Percentiles rank a stretch among this genome's conserved stretches.
phyloP scores from a whole-genome alignment of 2,113 vertebrate genomes.

The Mus spicilegus region DNA sequence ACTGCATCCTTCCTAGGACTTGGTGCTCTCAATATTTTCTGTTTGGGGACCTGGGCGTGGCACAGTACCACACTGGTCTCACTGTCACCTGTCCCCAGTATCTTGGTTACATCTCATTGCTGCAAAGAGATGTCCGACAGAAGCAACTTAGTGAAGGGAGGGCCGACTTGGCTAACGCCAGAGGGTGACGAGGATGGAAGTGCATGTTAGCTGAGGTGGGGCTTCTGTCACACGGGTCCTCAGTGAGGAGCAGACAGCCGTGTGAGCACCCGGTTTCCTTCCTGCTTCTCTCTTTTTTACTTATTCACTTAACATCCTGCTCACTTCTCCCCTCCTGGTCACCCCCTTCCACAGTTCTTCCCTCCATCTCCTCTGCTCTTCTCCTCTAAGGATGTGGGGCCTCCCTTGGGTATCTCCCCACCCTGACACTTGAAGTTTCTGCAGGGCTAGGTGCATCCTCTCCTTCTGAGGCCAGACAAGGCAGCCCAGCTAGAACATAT shows the following conservation, averaged over 20 bases:
- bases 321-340: too few species aligned
- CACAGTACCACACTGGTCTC: neutral
- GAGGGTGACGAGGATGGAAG: neutral
- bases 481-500: too few species aligned
- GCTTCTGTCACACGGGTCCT: neutral
- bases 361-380: too few species aligned
- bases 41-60: neutral
- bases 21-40: neutral
- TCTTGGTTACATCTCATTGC: too few species aligned
- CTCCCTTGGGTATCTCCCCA: too few species aligned
- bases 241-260: neutral
- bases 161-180: neutral
- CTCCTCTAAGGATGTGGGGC: too few species aligned
- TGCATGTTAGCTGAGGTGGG: neutral
- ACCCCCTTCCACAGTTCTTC: too few species aligned
- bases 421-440: too few species aligned
- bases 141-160: neutral
- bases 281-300: too few species aligned
- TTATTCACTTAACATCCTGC: too few species aligned
- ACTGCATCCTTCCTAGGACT: neutral
- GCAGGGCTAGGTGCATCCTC: too few species aligned
- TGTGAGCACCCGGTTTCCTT: neutral
- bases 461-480: too few species aligned
- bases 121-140: neutral
- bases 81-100: neutral